Base-by-base conservation (phyloP, 2,888 invertebrate genomes). In the Agapostemon virescens region DNA sequence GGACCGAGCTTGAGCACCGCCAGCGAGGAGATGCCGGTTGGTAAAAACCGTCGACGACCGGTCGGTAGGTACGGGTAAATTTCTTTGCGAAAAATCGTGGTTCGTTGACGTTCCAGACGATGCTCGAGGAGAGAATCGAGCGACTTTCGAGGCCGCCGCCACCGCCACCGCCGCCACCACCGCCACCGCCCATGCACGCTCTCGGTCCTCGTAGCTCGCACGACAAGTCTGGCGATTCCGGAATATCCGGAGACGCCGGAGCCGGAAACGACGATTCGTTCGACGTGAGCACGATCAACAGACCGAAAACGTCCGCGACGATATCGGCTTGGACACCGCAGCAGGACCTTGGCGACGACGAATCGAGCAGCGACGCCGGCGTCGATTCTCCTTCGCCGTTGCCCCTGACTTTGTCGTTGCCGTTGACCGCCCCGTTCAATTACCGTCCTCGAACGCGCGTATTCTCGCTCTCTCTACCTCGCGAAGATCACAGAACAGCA, bases 181-280 rank as follows among this genome's bases (percentile, higher is more conserved):
- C 86, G 88, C 75, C 55, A 7, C 55, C 79, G 88, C 93, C 87
- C 88, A 68, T 74, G 40, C 75, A 93, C 93, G 89, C 92, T 93
- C 64, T 93, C 83, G 95, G 89, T 90, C 95, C 87, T 13, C 92
- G 94, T 49, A 93, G 93, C 30, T 93, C 93, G 70, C 94, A 95
- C 81, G 97, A 97, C 89, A 96, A 97, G 91, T 97, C 96, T 1
- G 97, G 96, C 0, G 97, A 97, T 92, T 97, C 97, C 0, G 97
- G 97, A 0, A 97, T 97, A 86, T 97, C 97, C 0, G 97, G 96
- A 0, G 97, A 97, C 90, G 95, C 95, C n/a, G 95, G 95, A 76
- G 94, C 95, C 9, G 92, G 92, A 13, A 93, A 93, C 70, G 91
- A 91, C 20, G 92, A 92, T 82, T 89, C 94, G 26, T 72, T 89